phyloP scores from a whole-genome alignment of 2,797 vertebrate species.

The Chaetodon trifasciatus region DNA sequence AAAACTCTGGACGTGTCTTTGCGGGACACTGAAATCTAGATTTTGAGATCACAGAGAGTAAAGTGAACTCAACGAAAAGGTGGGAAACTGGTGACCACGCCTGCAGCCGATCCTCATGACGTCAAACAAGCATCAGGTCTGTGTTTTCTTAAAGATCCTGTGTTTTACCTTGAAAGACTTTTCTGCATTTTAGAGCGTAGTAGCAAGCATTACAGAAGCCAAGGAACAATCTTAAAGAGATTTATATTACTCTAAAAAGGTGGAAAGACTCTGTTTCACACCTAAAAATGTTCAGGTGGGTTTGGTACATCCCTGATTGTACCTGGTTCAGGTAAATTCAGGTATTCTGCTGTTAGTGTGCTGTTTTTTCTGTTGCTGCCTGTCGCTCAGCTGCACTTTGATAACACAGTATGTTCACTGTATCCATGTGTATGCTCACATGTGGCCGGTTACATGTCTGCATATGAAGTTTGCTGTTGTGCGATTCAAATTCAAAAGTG shows the following conservation, averaged over 20 bases:
- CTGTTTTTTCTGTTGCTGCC: neutral
- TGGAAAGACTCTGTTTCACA: neutral
- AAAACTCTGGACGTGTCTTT: neutral
- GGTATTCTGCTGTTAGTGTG: neutral
- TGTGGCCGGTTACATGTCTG: constrained; percentile 8
- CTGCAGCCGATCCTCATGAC: neutral
- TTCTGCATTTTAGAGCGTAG: neutral
- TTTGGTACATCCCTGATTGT: neutral
- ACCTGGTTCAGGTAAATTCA: neutral
- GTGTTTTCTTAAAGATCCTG: neutral
- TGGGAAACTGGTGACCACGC: neutral
- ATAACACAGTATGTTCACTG: neutral
- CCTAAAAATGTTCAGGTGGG: neutral
- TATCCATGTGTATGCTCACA: neutral
- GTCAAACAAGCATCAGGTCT: neutral
- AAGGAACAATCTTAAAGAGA: neutral
- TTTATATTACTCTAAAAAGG: neutral
- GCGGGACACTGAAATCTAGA: neutral
- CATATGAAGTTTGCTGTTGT: constrained; percentile 5
- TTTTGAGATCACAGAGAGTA: neutral
- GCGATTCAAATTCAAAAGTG: constrained; percentile 23
- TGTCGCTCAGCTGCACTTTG: neutral
- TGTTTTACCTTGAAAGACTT: neutral
- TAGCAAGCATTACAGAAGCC: neutral
- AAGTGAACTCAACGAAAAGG: neutral